A percentile compares a stretch with the other conserved stretches of the same genome.
phyloP scores from a whole-genome alignment of 2,113 vertebrate genomes.

The Sander lucioperca region DNA sequence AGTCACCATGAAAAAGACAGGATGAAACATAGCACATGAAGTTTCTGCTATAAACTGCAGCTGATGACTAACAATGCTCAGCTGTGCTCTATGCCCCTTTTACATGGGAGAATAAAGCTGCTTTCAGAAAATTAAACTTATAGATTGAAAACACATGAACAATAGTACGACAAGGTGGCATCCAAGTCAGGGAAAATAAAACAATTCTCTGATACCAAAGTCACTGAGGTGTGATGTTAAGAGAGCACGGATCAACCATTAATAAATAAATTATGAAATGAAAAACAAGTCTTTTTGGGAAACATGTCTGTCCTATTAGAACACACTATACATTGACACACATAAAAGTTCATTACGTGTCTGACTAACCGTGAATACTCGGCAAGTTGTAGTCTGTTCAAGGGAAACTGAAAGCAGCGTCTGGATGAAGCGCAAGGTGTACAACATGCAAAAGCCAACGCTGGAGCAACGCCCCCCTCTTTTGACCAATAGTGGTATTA shows the following conservation, averaged over 20 bases:
- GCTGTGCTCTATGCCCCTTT: conserved; percentile 58
- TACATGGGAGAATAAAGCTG: conserved; percentile 10
- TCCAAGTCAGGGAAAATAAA: not conserved
- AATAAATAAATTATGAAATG: not conserved
- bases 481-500: not conserved
- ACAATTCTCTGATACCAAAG: not conserved
- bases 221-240: not conserved
- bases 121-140: not conserved
- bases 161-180: not conserved
- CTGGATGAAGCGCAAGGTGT: not conserved
- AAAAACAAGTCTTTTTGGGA: not conserved
- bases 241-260: not conserved
- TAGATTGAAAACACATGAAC: not conserved
- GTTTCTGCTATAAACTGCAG: conserved; percentile 53
- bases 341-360: not conserved
- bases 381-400: not conserved
- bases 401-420: not conserved
- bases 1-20: conserved; percentile 52
- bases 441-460: not conserved
- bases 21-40: conserved; percentile 45
- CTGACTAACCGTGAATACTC: not conserved
- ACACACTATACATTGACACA: not conserved
- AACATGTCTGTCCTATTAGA: too few species aligned
- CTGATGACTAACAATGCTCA: conserved; percentile 73
- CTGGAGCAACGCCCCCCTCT: conserved; percentile 64